A percentile compares a stretch with the other conserved stretches of the same genome.
phyloP scores from a whole-genome alignment of 2,113 vertebrate species.

The Strix uralensis region DNA sequence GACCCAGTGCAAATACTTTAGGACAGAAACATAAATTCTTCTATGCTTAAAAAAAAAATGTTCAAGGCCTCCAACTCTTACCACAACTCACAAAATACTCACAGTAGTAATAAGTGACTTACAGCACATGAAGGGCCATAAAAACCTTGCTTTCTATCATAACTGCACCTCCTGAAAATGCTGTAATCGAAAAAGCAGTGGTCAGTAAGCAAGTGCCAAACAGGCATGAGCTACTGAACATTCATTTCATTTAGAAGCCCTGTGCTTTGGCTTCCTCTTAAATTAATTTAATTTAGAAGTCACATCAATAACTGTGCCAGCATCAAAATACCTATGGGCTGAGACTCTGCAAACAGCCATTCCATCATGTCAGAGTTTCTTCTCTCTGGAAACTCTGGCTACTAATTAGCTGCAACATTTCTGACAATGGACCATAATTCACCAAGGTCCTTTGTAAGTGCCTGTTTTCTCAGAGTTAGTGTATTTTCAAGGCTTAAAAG shows the following conservation, averaged over 20 bases:
- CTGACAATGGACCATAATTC: conserved; percentile 1
- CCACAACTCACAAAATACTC: background rate
- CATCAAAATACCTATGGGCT: conserved; percentile 18
- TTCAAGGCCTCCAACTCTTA: background rate
- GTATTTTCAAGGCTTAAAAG: background rate
- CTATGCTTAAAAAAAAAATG: background rate
- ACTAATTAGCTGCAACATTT: conserved; percentile 48
- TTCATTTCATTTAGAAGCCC: background rate
- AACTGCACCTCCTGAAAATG: background rate
- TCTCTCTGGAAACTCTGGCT: conserved; percentile 4
- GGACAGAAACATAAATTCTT: background rate
- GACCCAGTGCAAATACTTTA: background rate
- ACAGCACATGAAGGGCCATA: background rate
- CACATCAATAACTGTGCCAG: conserved; percentile 42
- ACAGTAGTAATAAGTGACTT: background rate
- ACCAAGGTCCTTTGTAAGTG: background rate
- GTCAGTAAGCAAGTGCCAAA: background rate
- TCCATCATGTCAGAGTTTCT: background rate
- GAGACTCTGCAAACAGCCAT: background rate
- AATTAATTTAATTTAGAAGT: conserved; percentile 61
- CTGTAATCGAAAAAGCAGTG: background rate
- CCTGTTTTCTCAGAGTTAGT: conserved; percentile 6
- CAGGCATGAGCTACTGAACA: background rate
- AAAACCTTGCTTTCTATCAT: background rate
- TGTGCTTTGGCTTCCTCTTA: background rate